Evolutionary conservation across 2,113 vertebrate genomes (phyloP).

Genomic region (Lophochroa leadbeateri): DNA sequence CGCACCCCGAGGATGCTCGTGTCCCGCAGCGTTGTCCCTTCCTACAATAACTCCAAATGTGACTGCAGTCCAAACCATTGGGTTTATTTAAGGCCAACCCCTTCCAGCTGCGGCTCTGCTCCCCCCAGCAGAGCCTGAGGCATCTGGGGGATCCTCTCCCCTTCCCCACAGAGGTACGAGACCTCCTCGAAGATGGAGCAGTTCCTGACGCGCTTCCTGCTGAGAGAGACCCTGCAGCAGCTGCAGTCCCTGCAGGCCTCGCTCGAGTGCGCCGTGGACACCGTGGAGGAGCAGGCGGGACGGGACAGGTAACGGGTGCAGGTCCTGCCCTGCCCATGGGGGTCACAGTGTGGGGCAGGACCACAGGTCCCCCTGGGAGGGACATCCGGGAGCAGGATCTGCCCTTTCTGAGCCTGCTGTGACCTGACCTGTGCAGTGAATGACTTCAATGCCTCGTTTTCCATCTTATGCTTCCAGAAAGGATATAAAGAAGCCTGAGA

Average conservation of each 20-base stretch:
- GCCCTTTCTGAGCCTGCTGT: rapidly evolving
- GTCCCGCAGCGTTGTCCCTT: neutral
- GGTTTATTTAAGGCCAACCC: neutral
- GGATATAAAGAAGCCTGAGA: constrained; percentile 71
- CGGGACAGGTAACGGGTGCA: constrained; percentile 66
- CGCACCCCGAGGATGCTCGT: neutral
- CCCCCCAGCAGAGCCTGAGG: rapidly evolving
- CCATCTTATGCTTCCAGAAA: constrained; percentile 59
- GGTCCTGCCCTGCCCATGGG: neutral
- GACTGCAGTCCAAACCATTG: rapidly evolving
- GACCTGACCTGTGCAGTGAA: neutral
- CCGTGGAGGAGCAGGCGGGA: constrained; percentile 87
- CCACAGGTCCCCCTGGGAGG: rapidly evolving
- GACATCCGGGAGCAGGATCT: neutral
- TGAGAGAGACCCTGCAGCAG: constrained; percentile 92
- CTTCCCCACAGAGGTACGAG: constrained; percentile 85
- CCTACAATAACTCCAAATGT: neutral
- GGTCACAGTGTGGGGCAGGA: neutral
- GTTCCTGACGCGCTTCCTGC: constrained; percentile 95
- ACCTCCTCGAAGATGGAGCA: constrained; percentile 90
- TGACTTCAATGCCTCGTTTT: neutral
- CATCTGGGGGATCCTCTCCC: neutral
- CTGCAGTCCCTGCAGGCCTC: constrained; percentile 92
- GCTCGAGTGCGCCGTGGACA: constrained; percentile 92
- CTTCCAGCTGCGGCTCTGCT: neutral